Conservation (phyloP, 1,140 invertebrate genomes). For the Coenobita brevimanus region DNA sequence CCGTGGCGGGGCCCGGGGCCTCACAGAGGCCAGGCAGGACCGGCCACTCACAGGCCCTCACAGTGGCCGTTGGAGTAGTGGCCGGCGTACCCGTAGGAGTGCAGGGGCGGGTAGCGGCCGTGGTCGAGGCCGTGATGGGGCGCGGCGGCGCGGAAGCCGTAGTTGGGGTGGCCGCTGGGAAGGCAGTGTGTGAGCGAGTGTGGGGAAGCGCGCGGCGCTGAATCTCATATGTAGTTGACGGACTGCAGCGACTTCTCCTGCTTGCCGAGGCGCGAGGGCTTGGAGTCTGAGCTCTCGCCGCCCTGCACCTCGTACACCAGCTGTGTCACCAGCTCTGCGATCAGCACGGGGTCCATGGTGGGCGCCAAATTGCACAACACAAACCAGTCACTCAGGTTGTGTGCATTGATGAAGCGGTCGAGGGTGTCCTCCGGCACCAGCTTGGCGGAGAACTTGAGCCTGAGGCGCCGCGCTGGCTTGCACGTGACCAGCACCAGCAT, state of each 20-base stretch:
- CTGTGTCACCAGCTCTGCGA: constrained; percentile 69
- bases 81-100: constrained; percentile 27
- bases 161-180: constrained; percentile 66
- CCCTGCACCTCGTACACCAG: constrained; percentile 69
- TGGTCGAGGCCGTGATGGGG: constrained; percentile 57
- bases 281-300: constrained; percentile 67
- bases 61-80: constrained; percentile 68
- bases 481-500: constrained; percentile 69
- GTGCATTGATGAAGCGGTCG: constrained; percentile 69
- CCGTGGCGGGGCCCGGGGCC: constrained; percentile 44
- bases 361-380: constrained; percentile 69
- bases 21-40: constrained; percentile 65
- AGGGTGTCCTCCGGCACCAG: constrained; percentile 68
- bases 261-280: constrained; percentile 68
- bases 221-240: constrained; percentile 70
- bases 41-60: constrained; percentile 61
- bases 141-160: constrained; percentile 47
- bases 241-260: constrained; percentile 70
- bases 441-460: constrained; percentile 69
- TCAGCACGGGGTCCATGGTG: constrained; percentile 69
- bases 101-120: constrained; percentile 53
- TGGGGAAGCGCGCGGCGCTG: constrained; percentile 69
- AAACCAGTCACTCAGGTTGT: constrained; percentile 69
- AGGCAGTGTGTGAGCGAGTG: constrained; percentile 70
- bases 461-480: constrained; percentile 67